Base-by-base conservation (phyloP, 2,888 invertebrate species). In the Microctonus aethiopoides region DNA sequence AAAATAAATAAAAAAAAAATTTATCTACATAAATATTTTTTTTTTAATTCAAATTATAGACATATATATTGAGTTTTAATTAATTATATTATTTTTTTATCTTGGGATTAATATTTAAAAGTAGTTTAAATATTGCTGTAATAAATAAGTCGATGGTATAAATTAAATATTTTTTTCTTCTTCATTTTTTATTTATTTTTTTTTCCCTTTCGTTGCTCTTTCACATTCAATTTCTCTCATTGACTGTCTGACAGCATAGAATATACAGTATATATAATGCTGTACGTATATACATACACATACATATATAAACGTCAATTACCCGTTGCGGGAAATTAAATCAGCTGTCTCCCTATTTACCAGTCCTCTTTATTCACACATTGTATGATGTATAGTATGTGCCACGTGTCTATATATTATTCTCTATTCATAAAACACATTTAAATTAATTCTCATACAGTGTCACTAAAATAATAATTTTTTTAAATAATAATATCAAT, bases 311-410 rank as follows among this genome's bases (percentile, higher is more conserved):
- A 71, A 71, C 70, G 66, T 75, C 83, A 82, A 82, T 83, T 82
- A 80, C 79, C 76, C 46, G 81, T 80, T 77, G 80, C 82, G 83
- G 82, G 83, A 83, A 83, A 83, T 83, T 82, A 80, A 82, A 83
- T 83, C 82, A 83, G 77, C 78, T 78, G 75, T 76, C 78, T 76
- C 74, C 77, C 79, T 80, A 81, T 82, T 81, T 80, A 79, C 78
- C 76, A 78, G 77, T 72, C 73, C 46, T 16, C 46, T 46, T 46
- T 46, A 3, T 46, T 16, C 9, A 46, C 16, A 46, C 16, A 46
- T 16, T 16, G 16, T 46, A 46, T 46, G 64, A 46, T 46, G 64
- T 73, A 74, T 75, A 70, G 34, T 72, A 70, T 74, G 74, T 74
- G 67, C 76, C 71, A 74, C 75, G 75, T 75, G 74, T 72, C 71